A percentile compares a stretch with the other conserved stretches of the same genome.
These are phyloP conservation scores for Scaptomyza parva DNA, from an alignment of 2,888 invertebrate species.

Conservation along the genomic window DNA sequence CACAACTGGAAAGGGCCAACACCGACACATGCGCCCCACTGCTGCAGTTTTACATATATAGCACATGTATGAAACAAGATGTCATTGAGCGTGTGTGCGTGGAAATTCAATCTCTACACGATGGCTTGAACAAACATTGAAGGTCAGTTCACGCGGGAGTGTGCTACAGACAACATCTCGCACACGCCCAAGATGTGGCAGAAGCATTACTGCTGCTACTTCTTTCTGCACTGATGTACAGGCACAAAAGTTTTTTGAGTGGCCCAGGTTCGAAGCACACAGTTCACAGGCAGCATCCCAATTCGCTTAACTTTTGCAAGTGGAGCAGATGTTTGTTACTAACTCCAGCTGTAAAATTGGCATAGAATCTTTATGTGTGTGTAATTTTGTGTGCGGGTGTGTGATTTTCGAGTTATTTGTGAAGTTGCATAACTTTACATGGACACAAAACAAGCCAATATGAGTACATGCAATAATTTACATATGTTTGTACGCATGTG, in stretches of 20 bases:
- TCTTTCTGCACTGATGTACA: conserved; percentile 36
- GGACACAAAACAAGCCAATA: conserved; percentile 2
- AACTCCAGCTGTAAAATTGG: conserved; percentile 36
- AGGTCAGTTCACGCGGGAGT: conserved; percentile 72
- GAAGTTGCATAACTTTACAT: conserved; percentile 66
- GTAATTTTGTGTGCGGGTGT: conserved; percentile 12
- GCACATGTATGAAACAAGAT: conserved; percentile 6
- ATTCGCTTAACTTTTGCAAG: conserved; percentile 26
- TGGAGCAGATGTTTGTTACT: conserved; percentile 41
- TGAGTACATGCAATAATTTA: conserved; percentile 14
- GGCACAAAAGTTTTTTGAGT: conserved; percentile 57
- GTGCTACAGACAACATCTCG: conserved; percentile 58
- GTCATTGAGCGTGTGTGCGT: conserved; percentile 18
- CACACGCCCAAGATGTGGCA: conserved; percentile 42
- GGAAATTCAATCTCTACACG: conserved; percentile 53
- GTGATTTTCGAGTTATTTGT: conserved; percentile 49
- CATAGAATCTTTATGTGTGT: conserved; percentile 20
- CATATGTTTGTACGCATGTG: conserved; percentile 5
- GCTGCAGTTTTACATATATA: conserved; percentile 20
- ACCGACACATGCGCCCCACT: conserved; percentile 56
- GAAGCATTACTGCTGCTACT: conserved; percentile 22
- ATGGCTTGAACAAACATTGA: conserved; percentile 58
- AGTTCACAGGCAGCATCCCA: conserved; percentile 48
- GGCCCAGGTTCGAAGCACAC: conserved; percentile 55
- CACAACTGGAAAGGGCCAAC: conserved; percentile 37